Conservation (phyloP, 2,797 vertebrate genomes). For the Sebastes iracundus region DNA sequence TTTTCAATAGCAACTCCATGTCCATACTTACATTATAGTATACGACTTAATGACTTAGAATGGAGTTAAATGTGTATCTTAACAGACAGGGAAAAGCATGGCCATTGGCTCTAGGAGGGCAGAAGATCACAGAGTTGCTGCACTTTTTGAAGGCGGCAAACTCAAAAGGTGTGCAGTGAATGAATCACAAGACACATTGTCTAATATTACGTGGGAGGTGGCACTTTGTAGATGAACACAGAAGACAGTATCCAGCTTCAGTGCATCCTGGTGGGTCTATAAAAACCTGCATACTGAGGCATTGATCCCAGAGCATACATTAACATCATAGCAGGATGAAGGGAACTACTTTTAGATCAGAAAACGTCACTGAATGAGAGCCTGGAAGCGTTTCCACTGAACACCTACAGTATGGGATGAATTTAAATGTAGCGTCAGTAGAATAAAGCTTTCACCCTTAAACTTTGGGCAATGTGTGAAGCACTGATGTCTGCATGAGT, state of each 20-base stretch:
- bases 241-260: not conserved
- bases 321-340: not conserved
- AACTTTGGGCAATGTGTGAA: not conserved
- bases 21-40: not conserved
- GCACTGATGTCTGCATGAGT: not conserved
- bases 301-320: slow-evolving; percentile 1
- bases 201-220: not conserved
- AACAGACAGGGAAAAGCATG: not conserved
- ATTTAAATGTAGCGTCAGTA: not conserved
- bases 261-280: not conserved
- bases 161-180: slow-evolving; percentile 19
- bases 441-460: not conserved
- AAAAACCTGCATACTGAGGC: slow-evolving; percentile 24
- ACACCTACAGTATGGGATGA: not conserved
- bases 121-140: not conserved
- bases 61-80: not conserved
- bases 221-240: slow-evolving; percentile 37
- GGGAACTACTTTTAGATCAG: not conserved
- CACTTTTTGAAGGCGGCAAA: slow-evolving; percentile 31
- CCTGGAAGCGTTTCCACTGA: not conserved
- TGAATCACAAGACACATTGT: slow-evolving; percentile 30
- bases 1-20: not conserved
- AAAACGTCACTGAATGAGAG: not conserved
- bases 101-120: not conserved
- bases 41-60: not conserved